Evolutionary conservation across 1,140 invertebrate genomes (phyloP), one percentile per base, ranked within the genome.

Genomic region (Penaeus chinensis): DNA sequence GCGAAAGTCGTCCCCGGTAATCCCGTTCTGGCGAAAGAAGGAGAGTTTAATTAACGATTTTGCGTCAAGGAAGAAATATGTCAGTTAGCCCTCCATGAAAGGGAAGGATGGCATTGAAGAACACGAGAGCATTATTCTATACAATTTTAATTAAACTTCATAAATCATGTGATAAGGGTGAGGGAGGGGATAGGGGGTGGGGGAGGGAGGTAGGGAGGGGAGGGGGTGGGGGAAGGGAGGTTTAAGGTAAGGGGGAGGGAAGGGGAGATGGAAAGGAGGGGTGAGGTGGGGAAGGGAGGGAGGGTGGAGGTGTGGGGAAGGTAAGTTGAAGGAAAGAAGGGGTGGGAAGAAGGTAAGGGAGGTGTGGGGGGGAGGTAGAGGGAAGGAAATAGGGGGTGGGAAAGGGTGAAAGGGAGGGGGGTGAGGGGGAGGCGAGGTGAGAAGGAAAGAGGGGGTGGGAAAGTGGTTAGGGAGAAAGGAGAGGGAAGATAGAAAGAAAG

Each of bases 91-190:
- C 62, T 89, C 66, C 88, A 89, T 84, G 85, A 89, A 89, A 89
- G 88, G 83, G 88, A 77, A 78, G 88, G 84, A 19, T 32, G 88
- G 88, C 88, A 89, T 89, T 89, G 88, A 89, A 89, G 85, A 89
- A 89, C 85, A 85, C 32, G 84, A 79, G 32, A 83, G 79, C 88
- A 89, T 85, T 89, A 89, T 89, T 89, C 88, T 89, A 89, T 89
- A 89, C 88, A 89, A 82, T 89, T 89, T 89, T 89, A 89, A 89
- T 89, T 89, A 85, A 89, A 85, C 84, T 85, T 89, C 88, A 85
- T 89, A 82, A 85, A 89, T 89, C 88, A 89, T 89, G 24, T n/a
- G 85, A 66, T 87, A 82, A 87, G 82, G 79, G 79, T 22, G 78
- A 63, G 78, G 7, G 27, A 19, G 20, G 79, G 47, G 4, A 20